These are phyloP conservation scores for Venustoraphidia nigricollis DNA, from an alignment of 2,888 invertebrate species.

Conservation along the genomic window DNA sequence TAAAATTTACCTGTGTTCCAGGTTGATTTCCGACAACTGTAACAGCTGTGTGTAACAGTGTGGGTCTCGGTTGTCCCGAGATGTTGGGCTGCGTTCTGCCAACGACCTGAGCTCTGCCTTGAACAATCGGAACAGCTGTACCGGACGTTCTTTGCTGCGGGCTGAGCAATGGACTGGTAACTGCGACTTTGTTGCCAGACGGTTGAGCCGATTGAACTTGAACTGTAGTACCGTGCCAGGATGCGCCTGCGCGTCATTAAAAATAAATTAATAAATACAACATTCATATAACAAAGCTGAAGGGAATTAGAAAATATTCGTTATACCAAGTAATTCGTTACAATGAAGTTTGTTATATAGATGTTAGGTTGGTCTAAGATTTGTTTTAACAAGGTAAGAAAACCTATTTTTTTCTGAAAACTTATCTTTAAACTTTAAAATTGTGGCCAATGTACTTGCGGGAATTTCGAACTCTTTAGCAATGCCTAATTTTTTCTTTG, in stretches of 20 bases:
- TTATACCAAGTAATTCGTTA: no score
- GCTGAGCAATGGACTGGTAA: conserved; percentile 18
- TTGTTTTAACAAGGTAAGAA: no score
- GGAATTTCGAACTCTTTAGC: no score
- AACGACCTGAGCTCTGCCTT: conserved; percentile 13
- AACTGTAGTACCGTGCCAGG: conserved; percentile 1
- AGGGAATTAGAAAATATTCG: no score
- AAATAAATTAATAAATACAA: no score
- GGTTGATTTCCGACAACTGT: conserved; percentile 21
- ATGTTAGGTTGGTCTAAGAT: no score
- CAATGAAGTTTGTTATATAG: no score
- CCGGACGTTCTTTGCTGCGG: conserved; percentile 6
- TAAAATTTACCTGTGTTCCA: conserved; percentile 18
- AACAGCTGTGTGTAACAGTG: conserved; percentile 26
- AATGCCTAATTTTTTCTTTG: no score
- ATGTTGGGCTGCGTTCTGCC: conserved; percentile 20
- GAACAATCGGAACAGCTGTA: conserved; percentile 6
- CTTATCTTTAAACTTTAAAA: no score
- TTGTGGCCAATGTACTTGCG: no score
- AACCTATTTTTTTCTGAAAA: no score
- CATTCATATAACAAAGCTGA: not conserved
- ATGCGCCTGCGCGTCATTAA: not conserved
- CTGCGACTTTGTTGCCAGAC: conserved; percentile 17
- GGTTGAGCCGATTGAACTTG: conserved; percentile 6
- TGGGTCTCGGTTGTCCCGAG: conserved; percentile 21